Conservation (phyloP, 2,888 invertebrate genomes). For the Microplitis manilae region DNA sequence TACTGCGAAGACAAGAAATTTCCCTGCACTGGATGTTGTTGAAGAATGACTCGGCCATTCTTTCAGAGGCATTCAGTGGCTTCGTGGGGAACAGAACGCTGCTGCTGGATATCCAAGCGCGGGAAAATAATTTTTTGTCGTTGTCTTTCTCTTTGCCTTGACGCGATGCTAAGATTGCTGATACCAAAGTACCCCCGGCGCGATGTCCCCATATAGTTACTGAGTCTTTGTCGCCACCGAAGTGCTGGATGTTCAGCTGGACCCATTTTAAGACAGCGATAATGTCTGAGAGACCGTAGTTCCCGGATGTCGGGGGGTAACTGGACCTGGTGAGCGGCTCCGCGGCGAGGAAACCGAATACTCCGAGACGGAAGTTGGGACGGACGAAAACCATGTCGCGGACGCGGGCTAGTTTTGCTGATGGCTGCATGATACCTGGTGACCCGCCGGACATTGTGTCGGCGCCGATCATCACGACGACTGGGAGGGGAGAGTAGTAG, state of each 20-base stretch:
- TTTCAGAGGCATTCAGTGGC: conserved; percentile 76
- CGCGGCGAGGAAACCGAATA: conserved; percentile 84
- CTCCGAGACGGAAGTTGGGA: conserved; percentile 82
- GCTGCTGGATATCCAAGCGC: conserved; percentile 87
- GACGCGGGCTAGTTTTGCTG: conserved; percentile 82
- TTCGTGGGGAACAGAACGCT: conserved; percentile 82
- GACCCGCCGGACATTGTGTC: conserved; percentile 85
- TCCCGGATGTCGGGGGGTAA: conserved; percentile 85
- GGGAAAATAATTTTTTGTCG: conserved; percentile 76
- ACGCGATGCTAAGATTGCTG: conserved; percentile 77
- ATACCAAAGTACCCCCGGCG: conserved; percentile 88
- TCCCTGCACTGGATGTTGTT: conserved; percentile 75
- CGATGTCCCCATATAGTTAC: conserved; percentile 89
- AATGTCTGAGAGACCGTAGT: conserved; percentile 89
- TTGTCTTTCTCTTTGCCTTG: conserved; percentile 76
- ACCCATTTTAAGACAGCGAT: conserved; percentile 86
- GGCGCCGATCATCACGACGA: conserved; percentile 87
- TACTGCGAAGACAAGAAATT: conserved; percentile 72
- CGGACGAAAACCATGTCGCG: conserved; percentile 89
- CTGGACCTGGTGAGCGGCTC: conserved; percentile 80
- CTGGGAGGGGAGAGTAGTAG: conserved; percentile 85
- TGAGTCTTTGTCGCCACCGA: conserved; percentile 85
- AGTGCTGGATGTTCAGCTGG: conserved; percentile 84
- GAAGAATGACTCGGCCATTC: conserved; percentile 77
- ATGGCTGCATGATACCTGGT: conserved; percentile 82